phyloP scores from a whole-genome alignment of 2,113 vertebrate species.

The Coregonus clupeaformis region DNA sequence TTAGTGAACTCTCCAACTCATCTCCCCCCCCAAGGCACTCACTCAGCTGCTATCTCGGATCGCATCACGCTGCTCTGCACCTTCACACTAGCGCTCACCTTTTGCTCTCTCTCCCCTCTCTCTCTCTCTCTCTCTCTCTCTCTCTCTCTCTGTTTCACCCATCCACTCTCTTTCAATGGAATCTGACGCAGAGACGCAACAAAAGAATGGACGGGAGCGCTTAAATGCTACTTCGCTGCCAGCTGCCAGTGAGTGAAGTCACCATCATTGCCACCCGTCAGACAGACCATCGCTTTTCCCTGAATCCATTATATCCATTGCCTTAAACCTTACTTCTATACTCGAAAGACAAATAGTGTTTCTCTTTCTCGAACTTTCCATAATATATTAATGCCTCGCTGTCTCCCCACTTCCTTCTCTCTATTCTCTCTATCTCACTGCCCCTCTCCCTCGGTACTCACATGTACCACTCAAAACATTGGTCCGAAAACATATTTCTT shows the following conservation, averaged over 20 bases:
- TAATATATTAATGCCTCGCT: conserved; percentile 32
- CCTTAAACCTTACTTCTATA: conserved; percentile 42
- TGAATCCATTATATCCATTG: conserved; percentile 46
- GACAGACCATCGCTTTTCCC: conserved; percentile 29
- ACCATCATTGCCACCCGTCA: conserved; percentile 42
- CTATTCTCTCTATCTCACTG: background rate
- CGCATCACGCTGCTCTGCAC: conserved; percentile 71
- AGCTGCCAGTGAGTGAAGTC: conserved; percentile 54
- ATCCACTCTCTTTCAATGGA: conserved; percentile 63
- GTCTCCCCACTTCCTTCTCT: background rate
- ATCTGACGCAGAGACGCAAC: conserved; percentile 61
- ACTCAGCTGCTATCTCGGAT: conserved; percentile 73
- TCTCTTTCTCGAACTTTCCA: no score
- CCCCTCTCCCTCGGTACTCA: background rate
- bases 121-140: conserved; percentile 37
- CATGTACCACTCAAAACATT: no score
- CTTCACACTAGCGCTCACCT: conserved; percentile 59
- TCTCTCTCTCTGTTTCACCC: conserved; percentile 26
- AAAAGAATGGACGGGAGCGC: conserved; percentile 61
- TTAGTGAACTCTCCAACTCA: conserved; percentile 40
- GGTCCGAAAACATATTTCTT: background rate
- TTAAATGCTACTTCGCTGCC: no score
- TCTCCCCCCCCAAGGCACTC: conserved; percentile 9
- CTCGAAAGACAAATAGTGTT: background rate
- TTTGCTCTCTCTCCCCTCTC: conserved; percentile 56